Percentiles rank a stretch among this genome's conserved stretches.
phyloP scores from a whole-genome alignment of 2,797 vertebrate species.

The Melopsittacus undulatus region DNA sequence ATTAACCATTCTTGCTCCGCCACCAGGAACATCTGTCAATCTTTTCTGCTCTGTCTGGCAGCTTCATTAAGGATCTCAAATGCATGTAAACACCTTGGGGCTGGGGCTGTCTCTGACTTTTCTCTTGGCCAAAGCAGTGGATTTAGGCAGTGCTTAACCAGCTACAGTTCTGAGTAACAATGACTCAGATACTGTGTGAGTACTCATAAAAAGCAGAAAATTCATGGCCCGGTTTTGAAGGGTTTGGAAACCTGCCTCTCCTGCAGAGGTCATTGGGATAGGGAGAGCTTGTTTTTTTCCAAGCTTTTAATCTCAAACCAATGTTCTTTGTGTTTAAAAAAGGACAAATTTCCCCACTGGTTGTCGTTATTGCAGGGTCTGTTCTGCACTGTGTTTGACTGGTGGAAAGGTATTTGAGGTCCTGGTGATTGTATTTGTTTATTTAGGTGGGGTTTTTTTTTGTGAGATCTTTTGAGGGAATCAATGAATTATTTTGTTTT shows the following conservation, averaged over 20 bases:
- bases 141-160: not conserved
- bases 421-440: not conserved
- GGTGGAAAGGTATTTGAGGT: not conserved
- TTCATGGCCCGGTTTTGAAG: not conserved
- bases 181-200: not conserved
- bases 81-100: constrained; percentile 11
- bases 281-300: not conserved
- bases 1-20: not conserved
- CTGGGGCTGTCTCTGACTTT: not conserved
- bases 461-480: not conserved
- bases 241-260: not conserved
- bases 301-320: not conserved
- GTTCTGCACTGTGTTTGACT: not conserved
- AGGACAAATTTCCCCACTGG: not conserved
- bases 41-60: constrained; percentile 20
- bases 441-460: not conserved
- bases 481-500: not conserved
- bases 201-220: not conserved
- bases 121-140: not conserved
- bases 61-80: constrained; percentile 41
- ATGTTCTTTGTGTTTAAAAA: not conserved
- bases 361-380: not conserved
- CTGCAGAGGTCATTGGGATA: not conserved
- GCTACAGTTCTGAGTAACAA: not conserved
- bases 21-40: constrained; percentile 40